Base-by-base conservation (phyloP, 2,888 invertebrate genomes). In the Caenorhabditis plicata region DNA sequence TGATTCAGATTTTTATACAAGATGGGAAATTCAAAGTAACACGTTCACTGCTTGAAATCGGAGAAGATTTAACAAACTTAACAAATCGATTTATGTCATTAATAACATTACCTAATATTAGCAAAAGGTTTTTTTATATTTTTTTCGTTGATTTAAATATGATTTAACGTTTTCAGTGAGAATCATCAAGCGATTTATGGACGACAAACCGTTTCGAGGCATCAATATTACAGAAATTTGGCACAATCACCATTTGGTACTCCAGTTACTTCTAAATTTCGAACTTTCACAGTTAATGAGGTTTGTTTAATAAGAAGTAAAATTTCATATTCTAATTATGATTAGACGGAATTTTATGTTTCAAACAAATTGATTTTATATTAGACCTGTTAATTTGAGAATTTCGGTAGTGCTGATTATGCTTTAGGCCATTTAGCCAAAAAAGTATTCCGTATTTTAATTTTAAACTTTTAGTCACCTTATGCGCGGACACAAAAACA, bases 1-100 rank as follows among this genome's bases (percentile, higher is more conserved):
- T 41, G 15, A 19, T 61, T n/a, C 26, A 44, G 20, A 9, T 44
- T 0, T 52, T 56, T 31, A 13, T 25, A 22, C 25, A 39, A 23
- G 48, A 51, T 13, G 64, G 64, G 1, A 27, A 43, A 8, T 58
- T 62, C 15, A 56, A 61, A 15, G 26, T 64, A 1, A 43, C 42
- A 9, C 50, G 43, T 3, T 32, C 41, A 9, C 15, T 64, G 11
- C 9, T 56, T 0, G 58, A 65, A 4, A 46, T 68, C 19, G 64
- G 64, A 2, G 47, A 47, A 13, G 49, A 60, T 4, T 49, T 68
- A 25, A 50, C 56, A 8, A 22, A 39, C 5, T 15, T 68, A 3
- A 32, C 54, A 2, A 51, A 47, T 3, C 40, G 45, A 13, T 62
- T 42, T 43, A 39, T 53, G 4, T 27, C 44, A 3, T 43, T 51